Conservation (phyloP, 1,140 invertebrate genomes). For the Caligus rogercresseyi region DNA sequence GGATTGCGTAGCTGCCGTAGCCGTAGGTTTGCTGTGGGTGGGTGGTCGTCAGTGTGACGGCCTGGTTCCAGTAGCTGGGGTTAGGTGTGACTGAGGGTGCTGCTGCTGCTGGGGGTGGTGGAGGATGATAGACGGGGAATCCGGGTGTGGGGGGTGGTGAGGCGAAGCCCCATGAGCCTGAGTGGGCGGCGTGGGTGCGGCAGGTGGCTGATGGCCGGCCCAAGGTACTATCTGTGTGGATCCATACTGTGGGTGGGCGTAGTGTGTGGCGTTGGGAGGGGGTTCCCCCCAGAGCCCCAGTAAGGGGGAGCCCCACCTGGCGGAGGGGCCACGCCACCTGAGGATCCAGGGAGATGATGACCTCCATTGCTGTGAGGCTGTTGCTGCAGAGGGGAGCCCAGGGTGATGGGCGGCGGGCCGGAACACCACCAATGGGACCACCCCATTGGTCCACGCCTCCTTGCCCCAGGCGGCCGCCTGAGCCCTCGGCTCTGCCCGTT, state of each 20-base stretch:
- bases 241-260: neutral
- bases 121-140: neutral
- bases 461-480: neutral
- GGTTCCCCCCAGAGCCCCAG: neutral
- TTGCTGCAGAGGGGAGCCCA: neutral
- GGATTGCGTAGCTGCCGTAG: neutral
- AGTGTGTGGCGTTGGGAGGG: neutral
- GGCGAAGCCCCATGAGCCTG: neutral
- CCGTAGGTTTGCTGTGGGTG: neutral
- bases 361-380: neutral
- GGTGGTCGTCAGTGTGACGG: neutral
- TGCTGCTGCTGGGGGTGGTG: neutral
- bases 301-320: neutral
- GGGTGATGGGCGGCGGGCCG: neutral
- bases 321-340: neutral
- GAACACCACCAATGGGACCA: neutral
- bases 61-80: neutral
- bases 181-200: neutral
- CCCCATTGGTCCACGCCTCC: neutral
- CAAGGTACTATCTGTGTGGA: neutral
- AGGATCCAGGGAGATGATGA: neutral
- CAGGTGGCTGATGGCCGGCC: neutral
- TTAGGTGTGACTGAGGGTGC: neutral
- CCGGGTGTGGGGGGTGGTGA: neutral
- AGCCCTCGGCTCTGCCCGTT: constrained; percentile 15